Base-by-base conservation (phyloP, 2,888 invertebrate genomes). In the Ctenicera cuprea region DNA sequence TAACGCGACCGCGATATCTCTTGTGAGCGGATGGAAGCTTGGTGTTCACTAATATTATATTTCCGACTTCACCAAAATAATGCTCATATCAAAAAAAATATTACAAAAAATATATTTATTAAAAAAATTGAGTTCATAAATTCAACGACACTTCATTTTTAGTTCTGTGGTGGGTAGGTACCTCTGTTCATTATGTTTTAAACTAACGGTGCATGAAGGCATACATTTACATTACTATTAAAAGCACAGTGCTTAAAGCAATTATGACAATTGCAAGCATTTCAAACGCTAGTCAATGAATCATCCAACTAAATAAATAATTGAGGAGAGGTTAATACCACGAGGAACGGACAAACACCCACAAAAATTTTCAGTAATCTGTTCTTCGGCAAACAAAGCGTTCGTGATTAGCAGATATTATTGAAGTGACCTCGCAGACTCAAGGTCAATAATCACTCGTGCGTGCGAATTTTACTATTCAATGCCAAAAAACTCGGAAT, bases 371-470 rank as follows among this genome's bases (percentile, higher is more conserved):
- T 52, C n/a, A 11, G 20, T 26, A 52, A 52, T 52, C 26, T 52
- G 41, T 14, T 45, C 45, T 16, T 14, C 45, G 30, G 30, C 43
- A 16, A 37, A 26, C 33, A 50, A 20, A 52, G n/a, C 37, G 59
- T 59, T 59, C 65, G 18, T 65, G 65, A 65, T 52, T 65, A 52
- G 33, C 37, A 52, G 22, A 52, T 38, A 38, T 67, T 57, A 45
- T 41, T 43, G 14, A 30, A 30, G 9, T 41, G 57, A 57, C 68
- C 68, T 68, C 30, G 61, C 26, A 37, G 57, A 41, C 22, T 37
- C 61, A 61, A 69, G 68, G 68, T 61, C 68, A 50, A 61, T 59
- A 33, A 61, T 69, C 68, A 69, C 50, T 61, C 68, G 61, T 69
- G 68, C 68, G 50, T 67, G 54, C 38, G 26, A 52, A 38, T 52